Evolutionary conservation across 2,797 vertebrate genomes (phyloP), one percentile per base, ranked within the genome.

Genomic region (Epinephelus awoara): DNA sequence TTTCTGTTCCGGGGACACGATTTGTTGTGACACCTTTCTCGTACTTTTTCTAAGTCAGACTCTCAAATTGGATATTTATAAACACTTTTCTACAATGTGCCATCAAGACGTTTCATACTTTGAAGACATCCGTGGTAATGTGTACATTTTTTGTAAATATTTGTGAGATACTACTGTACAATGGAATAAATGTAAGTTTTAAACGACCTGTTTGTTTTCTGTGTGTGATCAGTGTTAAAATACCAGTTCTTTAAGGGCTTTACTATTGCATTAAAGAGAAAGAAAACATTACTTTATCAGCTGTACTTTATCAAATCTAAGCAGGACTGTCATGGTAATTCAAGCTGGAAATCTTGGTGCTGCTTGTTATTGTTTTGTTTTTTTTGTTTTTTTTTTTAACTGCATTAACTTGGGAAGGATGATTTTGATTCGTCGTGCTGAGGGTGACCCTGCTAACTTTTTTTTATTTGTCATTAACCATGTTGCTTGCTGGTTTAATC

Each of bases 111-210:
- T 87, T 80, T 84, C 72, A 66, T 65, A 71, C 65, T 83, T 84
- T 80, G 50, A 67, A 72, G 34, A 84, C 57, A 27, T 58, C 50
- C 27, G 59, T 83, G 67, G 46, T 68, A 61, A 77, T 67, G 44
- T 93, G 84, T 89, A 90, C 3, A 90, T 86, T 84, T 63, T 82
- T 70, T 95, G 93, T 95, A 95, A 91, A 95, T 95, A 93, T 88
- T 83, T 92, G 72, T 91, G 73, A 88, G 73, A 89, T 88, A 74
- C 55, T 83, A 38, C 67, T 77, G 70, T 84, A 78, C 50, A 67
- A 79, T 84, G 17, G 69, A 94, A 93, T 92, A 92, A 93, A 90
- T 77, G 18, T 80, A 62, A 27, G 46, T 86, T 89, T 85, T 73
- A 70, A 91, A 78, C 34, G 51, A n/a, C 10, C 2, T 0, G n/a